These are phyloP conservation scores for Drosophila sucinea DNA, from an alignment of 1,140 invertebrate genomes.

Conservation along the genomic window DNA sequence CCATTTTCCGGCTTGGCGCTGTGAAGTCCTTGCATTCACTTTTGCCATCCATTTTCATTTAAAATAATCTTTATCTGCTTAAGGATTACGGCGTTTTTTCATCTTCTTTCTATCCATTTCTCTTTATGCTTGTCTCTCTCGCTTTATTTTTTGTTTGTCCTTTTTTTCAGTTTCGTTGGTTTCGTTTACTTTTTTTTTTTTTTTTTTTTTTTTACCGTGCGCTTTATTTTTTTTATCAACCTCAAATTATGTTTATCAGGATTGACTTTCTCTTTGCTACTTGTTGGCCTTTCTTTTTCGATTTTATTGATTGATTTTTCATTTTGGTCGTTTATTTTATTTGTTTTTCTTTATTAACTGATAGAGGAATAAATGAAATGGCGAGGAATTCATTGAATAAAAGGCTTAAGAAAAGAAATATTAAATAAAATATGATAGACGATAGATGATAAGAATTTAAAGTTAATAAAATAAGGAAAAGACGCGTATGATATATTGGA, in stretches of 20 bases:
- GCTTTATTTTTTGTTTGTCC: background rate
- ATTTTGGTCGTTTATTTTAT: background rate
- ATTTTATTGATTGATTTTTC: too few relatives aligned
- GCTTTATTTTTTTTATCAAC: background rate
- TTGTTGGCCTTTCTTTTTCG: background rate
- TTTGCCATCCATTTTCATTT: constrained; percentile 12
- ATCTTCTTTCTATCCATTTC: background rate
- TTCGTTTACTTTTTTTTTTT: background rate
- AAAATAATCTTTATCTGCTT: constrained; percentile 9
- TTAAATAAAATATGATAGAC: too few relatives aligned
- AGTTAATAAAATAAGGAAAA: too few relatives aligned
- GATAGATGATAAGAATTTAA: too few relatives aligned
- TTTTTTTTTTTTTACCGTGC: background rate
- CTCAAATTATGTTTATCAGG: constrained; percentile 1
- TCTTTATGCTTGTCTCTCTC: background rate
- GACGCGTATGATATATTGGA: too few relatives aligned
- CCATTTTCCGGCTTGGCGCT: background rate
- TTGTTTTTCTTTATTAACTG: background rate
- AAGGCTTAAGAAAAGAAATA: background rate
- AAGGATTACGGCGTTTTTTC: background rate
- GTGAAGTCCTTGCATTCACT: background rate
- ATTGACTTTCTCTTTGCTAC: background rate
- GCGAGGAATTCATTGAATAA: background rate
- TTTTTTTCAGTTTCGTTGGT: background rate
- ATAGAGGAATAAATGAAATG: background rate